These are phyloP conservation scores for Drosophila multiciliata DNA, from an alignment of 2,888 invertebrate species.

Conservation along the genomic window DNA sequence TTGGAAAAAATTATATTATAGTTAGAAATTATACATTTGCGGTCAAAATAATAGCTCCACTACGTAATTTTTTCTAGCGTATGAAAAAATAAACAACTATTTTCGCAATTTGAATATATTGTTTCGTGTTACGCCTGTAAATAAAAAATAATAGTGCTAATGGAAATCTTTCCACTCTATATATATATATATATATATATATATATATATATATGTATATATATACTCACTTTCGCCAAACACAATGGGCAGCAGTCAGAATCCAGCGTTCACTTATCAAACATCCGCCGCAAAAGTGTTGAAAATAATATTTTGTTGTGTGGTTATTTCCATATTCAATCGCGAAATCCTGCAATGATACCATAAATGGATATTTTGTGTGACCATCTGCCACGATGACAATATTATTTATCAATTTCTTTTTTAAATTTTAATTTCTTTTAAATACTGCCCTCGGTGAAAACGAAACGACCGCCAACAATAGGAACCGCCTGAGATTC, in stretches of 20 bases:
- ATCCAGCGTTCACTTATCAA: slow-evolving; percentile 81
- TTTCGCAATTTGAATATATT: background rate
- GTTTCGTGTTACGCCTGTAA: too few relatives aligned
- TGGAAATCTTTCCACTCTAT: too few relatives aligned
- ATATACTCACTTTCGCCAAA: slow-evolving; percentile 79
- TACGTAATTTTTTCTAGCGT: background rate
- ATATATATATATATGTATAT: background rate
- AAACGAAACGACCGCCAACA: slow-evolving; percentile 76
- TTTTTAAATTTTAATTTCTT: background rate
- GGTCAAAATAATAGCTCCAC: too few relatives aligned
- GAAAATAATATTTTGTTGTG: slow-evolving; percentile 34
- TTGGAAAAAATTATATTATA: background rate
- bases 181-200: background rate
- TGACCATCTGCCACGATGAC: slow-evolving; percentile 45
- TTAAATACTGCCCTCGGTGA: slow-evolving; percentile 61
- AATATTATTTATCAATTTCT: slow-evolving; percentile 16
- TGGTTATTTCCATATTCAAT: slow-evolving; percentile 13
- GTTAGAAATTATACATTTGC: background rate
- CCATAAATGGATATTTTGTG: slow-evolving; percentile 81
- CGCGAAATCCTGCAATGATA: slow-evolving; percentile 80
- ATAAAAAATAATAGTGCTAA: too few relatives aligned
- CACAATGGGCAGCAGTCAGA: slow-evolving; percentile 83
- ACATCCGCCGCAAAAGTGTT: slow-evolving; percentile 84
- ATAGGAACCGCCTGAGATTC: slow-evolving; percentile 70
- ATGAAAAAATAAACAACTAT: background rate